A percentile compares a stretch with the other conserved stretches of the same genome.
phyloP scores from a whole-genome alignment of 1,140 invertebrate genomes.

The Diabrotica virgifera region DNA sequence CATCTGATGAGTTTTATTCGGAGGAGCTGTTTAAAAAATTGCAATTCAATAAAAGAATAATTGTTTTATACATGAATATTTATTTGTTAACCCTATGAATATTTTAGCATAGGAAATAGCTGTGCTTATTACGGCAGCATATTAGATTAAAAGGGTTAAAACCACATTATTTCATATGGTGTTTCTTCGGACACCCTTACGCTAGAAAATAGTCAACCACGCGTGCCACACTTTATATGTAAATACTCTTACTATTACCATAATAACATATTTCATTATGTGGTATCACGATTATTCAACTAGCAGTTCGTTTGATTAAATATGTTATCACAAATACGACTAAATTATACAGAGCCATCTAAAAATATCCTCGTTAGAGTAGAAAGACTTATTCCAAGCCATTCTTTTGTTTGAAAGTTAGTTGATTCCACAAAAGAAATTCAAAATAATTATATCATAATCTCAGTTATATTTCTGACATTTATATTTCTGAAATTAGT shows the following conservation, averaged over 20 bases:
- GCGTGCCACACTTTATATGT: neutral
- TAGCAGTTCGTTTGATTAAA: neutral
- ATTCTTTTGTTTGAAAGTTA: no score
- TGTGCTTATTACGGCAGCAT: neutral
- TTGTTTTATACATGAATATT: slow-evolving; percentile 18
- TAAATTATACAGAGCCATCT: no score
- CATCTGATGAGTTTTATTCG: slow-evolving; percentile 45
- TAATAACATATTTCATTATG: neutral
- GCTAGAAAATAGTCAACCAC: neutral
- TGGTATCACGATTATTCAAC: neutral
- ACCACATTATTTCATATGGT: slow-evolving; percentile 12
- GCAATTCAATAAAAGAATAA: slow-evolving; percentile 23
- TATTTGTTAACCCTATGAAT: slow-evolving; percentile 18
- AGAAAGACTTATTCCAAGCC: no score
- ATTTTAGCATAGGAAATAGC: slow-evolving; percentile 14
- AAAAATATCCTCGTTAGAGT: no score
- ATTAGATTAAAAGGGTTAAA: slow-evolving; percentile 16
- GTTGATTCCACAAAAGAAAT: no score
- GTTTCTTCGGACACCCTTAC: slow-evolving; percentile 3
- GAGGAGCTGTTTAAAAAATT: slow-evolving; percentile 18
- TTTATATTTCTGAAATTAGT: no score
- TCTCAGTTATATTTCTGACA: no score
- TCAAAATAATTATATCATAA: no score
- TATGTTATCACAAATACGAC: no score
- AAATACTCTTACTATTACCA: neutral